Evolutionary conservation across 2,888 invertebrate species (phyloP), one percentile per base, ranked within the genome.

Genomic region (Lysandra coridon): DNA sequence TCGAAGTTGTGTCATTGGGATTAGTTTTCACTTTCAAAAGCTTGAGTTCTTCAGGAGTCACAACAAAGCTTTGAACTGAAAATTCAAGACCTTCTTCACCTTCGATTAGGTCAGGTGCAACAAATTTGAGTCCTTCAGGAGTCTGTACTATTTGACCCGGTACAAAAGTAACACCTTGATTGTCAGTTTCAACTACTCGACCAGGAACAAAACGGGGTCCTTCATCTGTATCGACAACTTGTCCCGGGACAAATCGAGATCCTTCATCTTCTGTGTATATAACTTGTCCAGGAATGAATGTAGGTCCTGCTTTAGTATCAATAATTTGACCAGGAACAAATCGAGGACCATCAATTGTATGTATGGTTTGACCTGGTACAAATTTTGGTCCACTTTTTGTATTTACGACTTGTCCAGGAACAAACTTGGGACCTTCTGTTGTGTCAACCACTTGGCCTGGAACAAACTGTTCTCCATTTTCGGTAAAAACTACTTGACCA

Each of bases 261-360:
- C 95, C 95, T 88, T 95, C 95, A 83, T 95, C 95, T 88, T 95
- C 95, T 6, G 96, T 96, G 23, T 88, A 93, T 83, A 97, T 97
- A 10, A 97, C 96, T 89, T 97, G 96, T 49, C 97, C 97, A 0
- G 97, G 97, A 84, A 97, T 97, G 84, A 97, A 97, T 1, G 96
- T 97, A 1, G 97, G 97, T 0, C 97, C 97, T 53, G 96, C 96
- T 87, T 96, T 96, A 1, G 97, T 96, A 88, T 96, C 96, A 79
- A 97, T 96, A 80, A 97, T 97, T 89, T 97, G 97, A 14, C 97
- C 97, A 0, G 97, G 97, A n/a, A 97, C 96, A 85, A 97, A 97
- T 82, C 96, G 95, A 30, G 96, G 96, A 0, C 97, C 97, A 82
- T 96, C 96, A 78, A 95, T 95, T 0, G 96, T 96, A 80, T 96